Evolutionary conservation across 2,797 vertebrate species (phyloP).

Genomic region (Adelosebastes latens): DNA sequence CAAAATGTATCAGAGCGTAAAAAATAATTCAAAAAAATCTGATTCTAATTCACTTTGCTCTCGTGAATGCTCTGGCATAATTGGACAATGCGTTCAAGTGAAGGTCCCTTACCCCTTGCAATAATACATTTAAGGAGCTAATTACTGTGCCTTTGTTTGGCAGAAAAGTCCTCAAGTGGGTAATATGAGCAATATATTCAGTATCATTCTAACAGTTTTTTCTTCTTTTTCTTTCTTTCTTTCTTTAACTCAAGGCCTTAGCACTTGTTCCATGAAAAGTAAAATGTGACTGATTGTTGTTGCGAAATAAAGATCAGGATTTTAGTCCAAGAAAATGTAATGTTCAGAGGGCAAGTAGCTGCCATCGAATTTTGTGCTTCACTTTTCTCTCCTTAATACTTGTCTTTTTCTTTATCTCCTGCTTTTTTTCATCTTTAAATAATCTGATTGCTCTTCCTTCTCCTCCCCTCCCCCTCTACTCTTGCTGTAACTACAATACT

Average conservation of each 20-base stretch:
- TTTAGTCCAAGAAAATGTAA: neutral
- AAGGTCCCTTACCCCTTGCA: neutral
- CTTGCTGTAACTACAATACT: neutral
- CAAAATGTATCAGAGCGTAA: neutral
- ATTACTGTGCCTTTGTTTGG: conserved; percentile 14
- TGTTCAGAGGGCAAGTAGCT: neutral
- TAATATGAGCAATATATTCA: neutral
- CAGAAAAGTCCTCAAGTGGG: neutral
- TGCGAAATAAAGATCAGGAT: neutral
- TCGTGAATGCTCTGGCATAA: neutral
- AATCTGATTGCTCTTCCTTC: neutral
- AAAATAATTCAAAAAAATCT: neutral
- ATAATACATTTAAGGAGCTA: conserved; percentile 9
- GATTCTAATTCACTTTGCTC: neutral
- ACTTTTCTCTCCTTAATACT: neutral
- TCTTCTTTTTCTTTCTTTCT: neutral
- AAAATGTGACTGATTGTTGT: neutral
- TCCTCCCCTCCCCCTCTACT: neutral
- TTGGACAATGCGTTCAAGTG: conserved; percentile 1
- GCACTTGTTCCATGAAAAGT: neutral
- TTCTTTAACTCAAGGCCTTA: neutral
- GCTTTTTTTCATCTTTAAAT: neutral
- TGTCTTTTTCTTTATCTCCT: neutral
- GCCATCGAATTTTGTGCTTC: neutral
- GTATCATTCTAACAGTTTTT: neutral